phyloP scores from a whole-genome alignment of 1,140 invertebrate genomes.

The Bactericera cockerelli region DNA sequence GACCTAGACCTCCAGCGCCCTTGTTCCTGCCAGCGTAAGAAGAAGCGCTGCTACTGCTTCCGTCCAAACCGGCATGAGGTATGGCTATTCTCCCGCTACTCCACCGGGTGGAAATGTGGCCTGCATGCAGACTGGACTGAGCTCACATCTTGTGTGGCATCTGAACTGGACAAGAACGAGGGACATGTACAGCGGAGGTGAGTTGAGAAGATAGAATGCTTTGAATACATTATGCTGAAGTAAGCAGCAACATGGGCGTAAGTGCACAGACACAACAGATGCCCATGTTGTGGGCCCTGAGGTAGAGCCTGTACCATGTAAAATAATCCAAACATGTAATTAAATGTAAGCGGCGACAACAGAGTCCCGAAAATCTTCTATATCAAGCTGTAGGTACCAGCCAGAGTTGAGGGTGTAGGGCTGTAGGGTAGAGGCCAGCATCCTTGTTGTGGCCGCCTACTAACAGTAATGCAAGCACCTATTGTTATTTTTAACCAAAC shows the following conservation, averaged over 20 bases:
- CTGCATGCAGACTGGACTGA: constrained; percentile 98
- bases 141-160: constrained; percentile 74
- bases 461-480: too few species aligned
- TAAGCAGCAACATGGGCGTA: background rate
- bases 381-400: too few species aligned
- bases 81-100: constrained; percentile 97
- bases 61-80: constrained; percentile 74
- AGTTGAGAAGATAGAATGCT: background rate
- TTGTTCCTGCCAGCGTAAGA: constrained; percentile 68
- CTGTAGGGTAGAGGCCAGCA: too few species aligned
- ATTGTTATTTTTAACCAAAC: too few species aligned
- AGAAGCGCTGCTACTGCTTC: constrained; percentile 84
- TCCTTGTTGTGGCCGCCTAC: too few species aligned
- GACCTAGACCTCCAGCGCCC: constrained; percentile 79
- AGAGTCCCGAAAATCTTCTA: too few species aligned
- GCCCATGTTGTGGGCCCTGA: too few species aligned
- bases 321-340: too few species aligned
- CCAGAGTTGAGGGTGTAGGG: too few species aligned
- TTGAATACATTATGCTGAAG: background rate
- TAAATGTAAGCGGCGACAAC: too few species aligned
- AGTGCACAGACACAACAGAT: too few species aligned
- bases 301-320: too few species aligned
- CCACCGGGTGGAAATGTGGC: constrained; percentile 97
- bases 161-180: constrained; percentile 71
- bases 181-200: constrained; percentile 53